These are phyloP conservation scores for Lacanobia wlatinum DNA, from an alignment of 2,888 invertebrate genomes.

Conservation along the genomic window DNA sequence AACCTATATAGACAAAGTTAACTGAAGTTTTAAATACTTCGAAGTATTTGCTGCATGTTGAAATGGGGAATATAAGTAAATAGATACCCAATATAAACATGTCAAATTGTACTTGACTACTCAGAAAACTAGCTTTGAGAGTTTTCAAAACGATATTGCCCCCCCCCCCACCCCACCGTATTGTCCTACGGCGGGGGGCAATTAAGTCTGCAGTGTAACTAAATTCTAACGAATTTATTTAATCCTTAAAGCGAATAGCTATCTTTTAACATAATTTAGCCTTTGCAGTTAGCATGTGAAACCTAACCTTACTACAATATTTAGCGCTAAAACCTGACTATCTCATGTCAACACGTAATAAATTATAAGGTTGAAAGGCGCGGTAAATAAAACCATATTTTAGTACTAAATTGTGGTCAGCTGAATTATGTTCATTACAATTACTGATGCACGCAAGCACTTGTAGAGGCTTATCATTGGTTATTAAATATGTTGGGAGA, in stretches of 20 bases:
- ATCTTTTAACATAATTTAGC: neutral
- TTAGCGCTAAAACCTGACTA: conserved; percentile 18
- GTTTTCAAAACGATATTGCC: no score
- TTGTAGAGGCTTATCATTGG: conserved; percentile 35
- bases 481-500: conserved; percentile 37
- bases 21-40: neutral
- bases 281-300: neutral
- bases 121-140: no score
- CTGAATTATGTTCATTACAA: conserved; percentile 49
- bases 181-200: no score
- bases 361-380: conserved; percentile 35
- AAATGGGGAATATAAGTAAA: neutral
- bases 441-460: conserved; percentile 58
- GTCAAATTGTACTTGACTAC: no score
- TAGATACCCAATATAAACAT: no score
- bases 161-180: no score
- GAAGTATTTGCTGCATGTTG: neutral
- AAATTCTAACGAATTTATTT: no score
- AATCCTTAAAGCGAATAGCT: neutral
- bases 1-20: neutral
- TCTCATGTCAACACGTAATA: conserved; percentile 50
- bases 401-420: conserved; percentile 50
- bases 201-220: no score
- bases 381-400: conserved; percentile 53
- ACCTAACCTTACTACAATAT: neutral